These are phyloP conservation scores for Gymnocheta viridis DNA, from an alignment of 2,888 invertebrate species.

Conservation along the genomic window DNA sequence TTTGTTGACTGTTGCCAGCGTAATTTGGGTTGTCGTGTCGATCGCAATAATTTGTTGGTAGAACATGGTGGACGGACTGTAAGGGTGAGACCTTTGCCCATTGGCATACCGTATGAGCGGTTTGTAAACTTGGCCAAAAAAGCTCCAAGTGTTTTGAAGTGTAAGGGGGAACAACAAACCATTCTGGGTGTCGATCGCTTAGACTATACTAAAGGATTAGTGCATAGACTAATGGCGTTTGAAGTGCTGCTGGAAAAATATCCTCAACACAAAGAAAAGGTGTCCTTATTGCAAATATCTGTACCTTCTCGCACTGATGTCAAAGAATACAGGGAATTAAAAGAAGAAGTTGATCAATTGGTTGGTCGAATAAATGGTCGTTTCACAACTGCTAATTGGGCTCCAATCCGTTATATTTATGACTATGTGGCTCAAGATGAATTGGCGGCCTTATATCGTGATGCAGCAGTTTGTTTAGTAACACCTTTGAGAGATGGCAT, in stretches of 20 bases:
- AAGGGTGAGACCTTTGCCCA: constrained; percentile 91
- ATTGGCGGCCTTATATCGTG: constrained; percentile 92
- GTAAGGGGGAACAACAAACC: constrained; percentile 89
- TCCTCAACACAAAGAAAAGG: constrained; percentile 93
- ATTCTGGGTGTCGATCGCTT: constrained; percentile 94
- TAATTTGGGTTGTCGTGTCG: constrained; percentile 92
- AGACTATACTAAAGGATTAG: constrained; percentile 95
- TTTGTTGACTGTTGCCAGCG: constrained; percentile 96
- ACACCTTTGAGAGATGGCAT: constrained; percentile 94
- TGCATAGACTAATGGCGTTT: constrained; percentile 91
- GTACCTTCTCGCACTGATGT: constrained; percentile 95
- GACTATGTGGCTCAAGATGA: constrained; percentile 94
- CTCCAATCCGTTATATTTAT: constrained; percentile 93
- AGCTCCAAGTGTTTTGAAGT: constrained; percentile 86
- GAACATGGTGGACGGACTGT: constrained; percentile 94
- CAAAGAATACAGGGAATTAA: constrained; percentile 93
- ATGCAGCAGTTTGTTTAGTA: constrained; percentile 92
- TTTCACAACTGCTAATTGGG: constrained; percentile 95
- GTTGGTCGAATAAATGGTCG: constrained; percentile 93
- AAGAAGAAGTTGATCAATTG: constrained; percentile 94
- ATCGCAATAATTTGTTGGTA: constrained; percentile 92
- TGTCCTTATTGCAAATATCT: constrained; percentile 90
- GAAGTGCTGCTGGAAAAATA: constrained; percentile 91
- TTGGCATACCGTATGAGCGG: constrained; percentile 93
- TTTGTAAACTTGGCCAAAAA: constrained; percentile 91